phyloP scores from a whole-genome alignment of 1,140 invertebrate species.

The Zaprionus kolodkinae region DNA sequence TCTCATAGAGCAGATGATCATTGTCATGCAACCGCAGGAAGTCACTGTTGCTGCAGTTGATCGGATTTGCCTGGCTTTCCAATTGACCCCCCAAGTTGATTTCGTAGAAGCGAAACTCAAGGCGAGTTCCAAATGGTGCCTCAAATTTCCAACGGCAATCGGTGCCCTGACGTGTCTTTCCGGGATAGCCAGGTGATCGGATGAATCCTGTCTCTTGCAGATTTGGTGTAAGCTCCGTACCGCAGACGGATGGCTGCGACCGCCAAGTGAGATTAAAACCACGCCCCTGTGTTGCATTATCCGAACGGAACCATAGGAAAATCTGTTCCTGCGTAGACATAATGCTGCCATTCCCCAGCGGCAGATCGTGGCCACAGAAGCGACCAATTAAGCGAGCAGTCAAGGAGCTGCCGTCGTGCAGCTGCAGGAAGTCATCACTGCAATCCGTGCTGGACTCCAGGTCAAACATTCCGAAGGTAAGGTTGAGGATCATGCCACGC shows the following conservation, averaged over 20 bases:
- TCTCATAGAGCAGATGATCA: conserved; percentile 85
- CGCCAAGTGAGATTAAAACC: conserved; percentile 91
- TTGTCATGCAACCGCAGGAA: conserved; percentile 50
- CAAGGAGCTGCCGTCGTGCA: conserved; percentile 91
- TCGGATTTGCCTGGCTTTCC: background rate
- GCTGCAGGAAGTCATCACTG: conserved; percentile 88
- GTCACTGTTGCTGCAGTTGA: conserved; percentile 48
- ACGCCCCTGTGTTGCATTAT: conserved; percentile 80
- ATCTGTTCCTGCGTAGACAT: conserved; percentile 89
- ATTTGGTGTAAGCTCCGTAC: conserved; percentile 85
- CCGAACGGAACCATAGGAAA: conserved; percentile 92
- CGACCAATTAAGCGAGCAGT: conserved; percentile 89
- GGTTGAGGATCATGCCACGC: conserved; percentile 88
- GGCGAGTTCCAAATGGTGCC: conserved; percentile 88
- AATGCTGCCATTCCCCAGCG: conserved; percentile 87
- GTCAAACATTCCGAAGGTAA: conserved; percentile 91
- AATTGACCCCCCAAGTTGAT: conserved; percentile 85
- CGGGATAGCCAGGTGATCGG: conserved; percentile 92
- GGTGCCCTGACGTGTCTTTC: conserved; percentile 89
- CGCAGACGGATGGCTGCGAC: conserved; percentile 89
- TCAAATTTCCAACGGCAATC: conserved; percentile 92
- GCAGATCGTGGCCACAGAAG: conserved; percentile 89
- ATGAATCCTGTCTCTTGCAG: conserved; percentile 87
- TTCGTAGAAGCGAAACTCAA: conserved; percentile 91
- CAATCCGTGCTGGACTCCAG: conserved; percentile 86